Percentiles rank a stretch among this genome's conserved stretches.
Evolutionary conservation across 53 echinoderm and acorn worm species (phyloP).

Genomic region (Echinometra lucunter): DNA sequence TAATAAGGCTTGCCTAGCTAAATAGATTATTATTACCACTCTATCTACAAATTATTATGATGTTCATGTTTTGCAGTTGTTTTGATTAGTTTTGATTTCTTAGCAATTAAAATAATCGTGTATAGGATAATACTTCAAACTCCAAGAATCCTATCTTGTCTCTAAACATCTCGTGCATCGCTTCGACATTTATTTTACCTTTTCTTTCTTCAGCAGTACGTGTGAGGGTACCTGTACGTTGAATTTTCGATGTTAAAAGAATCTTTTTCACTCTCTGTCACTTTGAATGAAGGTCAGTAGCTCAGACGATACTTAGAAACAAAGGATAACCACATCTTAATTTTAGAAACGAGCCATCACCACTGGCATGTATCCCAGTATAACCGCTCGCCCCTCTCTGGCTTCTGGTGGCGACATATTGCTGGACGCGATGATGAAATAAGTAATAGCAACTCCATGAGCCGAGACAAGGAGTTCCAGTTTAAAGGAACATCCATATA

Average conservation of each 20-base stretch:
- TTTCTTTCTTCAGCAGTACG: neutral
- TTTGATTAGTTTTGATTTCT: neutral
- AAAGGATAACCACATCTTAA: neutral
- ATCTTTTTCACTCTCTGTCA: neutral
- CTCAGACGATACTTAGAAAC: neutral
- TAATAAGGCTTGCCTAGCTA: too few species aligned
- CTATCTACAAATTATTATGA: too few species aligned
- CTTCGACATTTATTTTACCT: neutral
- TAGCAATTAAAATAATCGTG: neutral
- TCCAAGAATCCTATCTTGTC: neutral
- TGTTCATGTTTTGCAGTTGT: too few species aligned
- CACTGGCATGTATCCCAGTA: neutral
- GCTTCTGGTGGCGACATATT: neutral
- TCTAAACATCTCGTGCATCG: neutral
- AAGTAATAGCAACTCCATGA: neutral
- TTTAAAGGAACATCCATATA: neutral
- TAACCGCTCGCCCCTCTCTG: neutral
- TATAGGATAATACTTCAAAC: neutral
- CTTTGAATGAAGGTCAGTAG: neutral
- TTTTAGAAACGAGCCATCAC: slow-evolving; percentile 10
- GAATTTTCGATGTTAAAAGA: neutral
- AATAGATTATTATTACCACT: too few species aligned
- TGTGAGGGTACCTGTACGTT: neutral
- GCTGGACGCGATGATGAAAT: neutral
- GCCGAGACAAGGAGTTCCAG: neutral